Evolutionary conservation across 2,888 invertebrate genomes (phyloP).

Genomic region (Hybos culiciformis): DNA sequence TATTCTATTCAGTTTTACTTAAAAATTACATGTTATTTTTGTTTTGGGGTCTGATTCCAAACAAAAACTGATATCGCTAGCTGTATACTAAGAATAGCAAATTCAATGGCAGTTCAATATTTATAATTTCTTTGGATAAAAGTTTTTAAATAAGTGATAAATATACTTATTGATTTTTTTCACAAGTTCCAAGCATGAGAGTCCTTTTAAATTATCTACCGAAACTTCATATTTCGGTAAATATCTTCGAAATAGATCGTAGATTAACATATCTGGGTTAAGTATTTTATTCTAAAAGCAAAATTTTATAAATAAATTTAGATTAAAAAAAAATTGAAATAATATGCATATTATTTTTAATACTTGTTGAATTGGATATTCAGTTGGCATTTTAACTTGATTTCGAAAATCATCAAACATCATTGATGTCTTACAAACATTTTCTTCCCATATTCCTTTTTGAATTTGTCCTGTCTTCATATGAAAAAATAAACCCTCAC

Average conservation of each 20-base stretch:
- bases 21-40: no score
- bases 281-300: conserved; percentile 16
- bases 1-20: no score
- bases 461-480: conserved; percentile 30
- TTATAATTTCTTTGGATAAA: no score
- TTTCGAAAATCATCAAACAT: conserved; percentile 27
- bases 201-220: conserved; percentile 18
- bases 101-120: no score
- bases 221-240: conserved; percentile 10
- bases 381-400: conserved; percentile 19
- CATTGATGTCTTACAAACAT: conserved; percentile 24
- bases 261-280: conserved; percentile 25
- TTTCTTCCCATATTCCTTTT: conserved; percentile 31
- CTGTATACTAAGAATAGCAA: no score
- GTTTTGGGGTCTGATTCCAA: no score
- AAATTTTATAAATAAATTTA: not conserved
- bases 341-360: not conserved
- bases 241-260: conserved; percentile 23
- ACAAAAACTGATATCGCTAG: no score
- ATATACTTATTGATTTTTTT: conserved; percentile 15
- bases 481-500: conserved; percentile 31
- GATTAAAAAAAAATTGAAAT: not conserved
- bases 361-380: conserved; percentile 24
- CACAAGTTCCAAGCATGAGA: conserved; percentile 20
- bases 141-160: no score